Conservation (phyloP, 1,140 invertebrate genomes). For the Pantala flavescens region DNA sequence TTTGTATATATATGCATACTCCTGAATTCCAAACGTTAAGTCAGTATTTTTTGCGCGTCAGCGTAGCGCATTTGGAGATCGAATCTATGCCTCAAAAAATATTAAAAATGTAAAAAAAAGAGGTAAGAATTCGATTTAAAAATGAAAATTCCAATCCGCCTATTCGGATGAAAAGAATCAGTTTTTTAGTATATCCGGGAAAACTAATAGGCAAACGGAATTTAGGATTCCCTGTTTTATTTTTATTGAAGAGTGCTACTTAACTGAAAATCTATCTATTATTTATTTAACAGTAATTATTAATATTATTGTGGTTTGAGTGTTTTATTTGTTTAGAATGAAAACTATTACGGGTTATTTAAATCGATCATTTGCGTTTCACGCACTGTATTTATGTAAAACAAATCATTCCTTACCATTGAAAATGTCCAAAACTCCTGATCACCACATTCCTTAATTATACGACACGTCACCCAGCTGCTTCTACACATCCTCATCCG, state of each 20-base stretch:
- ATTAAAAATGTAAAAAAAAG: background rate
- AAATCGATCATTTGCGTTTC: background rate
- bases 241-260: background rate
- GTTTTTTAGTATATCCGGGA: background rate
- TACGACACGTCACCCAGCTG: background rate
- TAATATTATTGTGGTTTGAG: constrained; percentile 3
- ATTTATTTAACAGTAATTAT: background rate
- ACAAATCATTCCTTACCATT: background rate
- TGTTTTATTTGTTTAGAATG: background rate
- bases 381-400: background rate
- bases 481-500: background rate
- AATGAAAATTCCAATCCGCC: background rate
- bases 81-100: background rate
- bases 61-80: background rate
- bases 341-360: constrained; percentile 4
- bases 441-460: background rate
- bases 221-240: background rate
- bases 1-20: too few relatives aligned
- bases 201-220: background rate
- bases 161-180: background rate
- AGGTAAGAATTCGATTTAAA: background rate
- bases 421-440: background rate
- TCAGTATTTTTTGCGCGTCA: background rate
- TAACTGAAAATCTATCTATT: background rate
- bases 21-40: background rate